These are phyloP conservation scores for Agonopterix subpropinquella DNA, from an alignment of 2,888 invertebrate species.

Conservation along the genomic window DNA sequence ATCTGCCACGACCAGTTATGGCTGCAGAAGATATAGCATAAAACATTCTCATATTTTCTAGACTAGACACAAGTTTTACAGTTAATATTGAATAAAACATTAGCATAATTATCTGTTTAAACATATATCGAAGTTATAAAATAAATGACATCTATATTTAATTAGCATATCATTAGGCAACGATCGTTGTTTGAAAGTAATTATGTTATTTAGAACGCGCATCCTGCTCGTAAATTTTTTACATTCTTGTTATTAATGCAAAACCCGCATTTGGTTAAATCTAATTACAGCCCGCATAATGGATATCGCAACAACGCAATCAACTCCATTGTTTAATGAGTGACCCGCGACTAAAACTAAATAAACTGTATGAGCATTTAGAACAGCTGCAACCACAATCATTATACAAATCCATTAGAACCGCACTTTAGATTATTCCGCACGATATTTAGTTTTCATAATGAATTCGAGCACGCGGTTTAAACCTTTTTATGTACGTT, in stretches of 20 bases:
- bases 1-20: too few relatives aligned
- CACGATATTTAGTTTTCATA: conserved; percentile 40
- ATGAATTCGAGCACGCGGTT: conserved; percentile 36
- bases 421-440: conserved; percentile 38
- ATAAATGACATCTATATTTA: conserved; percentile 7
- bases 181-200: conserved; percentile 18
- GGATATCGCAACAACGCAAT: conserved; percentile 64
- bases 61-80: too few relatives aligned
- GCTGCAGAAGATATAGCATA: too few relatives aligned
- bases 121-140: conserved; percentile 1
- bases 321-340: conserved; percentile 68
- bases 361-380: conserved; percentile 53
- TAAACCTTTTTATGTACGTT: conserved; percentile 9
- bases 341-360: conserved; percentile 59
- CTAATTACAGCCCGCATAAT: conserved; percentile 71
- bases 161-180: conserved; percentile 1
- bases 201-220: conserved; percentile 37
- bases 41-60: too few relatives aligned
- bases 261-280: conserved; percentile 70
- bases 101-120: not conserved
- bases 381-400: conserved; percentile 48
- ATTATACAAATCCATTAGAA: conserved; percentile 34
- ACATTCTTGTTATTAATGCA: conserved; percentile 43
- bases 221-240: conserved; percentile 44
- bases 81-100: too few relatives aligned